Evolutionary conservation across 2,797 vertebrate genomes (phyloP), one percentile per base, ranked within the genome.

Genomic region (Protonibea diacanthus): DNA sequence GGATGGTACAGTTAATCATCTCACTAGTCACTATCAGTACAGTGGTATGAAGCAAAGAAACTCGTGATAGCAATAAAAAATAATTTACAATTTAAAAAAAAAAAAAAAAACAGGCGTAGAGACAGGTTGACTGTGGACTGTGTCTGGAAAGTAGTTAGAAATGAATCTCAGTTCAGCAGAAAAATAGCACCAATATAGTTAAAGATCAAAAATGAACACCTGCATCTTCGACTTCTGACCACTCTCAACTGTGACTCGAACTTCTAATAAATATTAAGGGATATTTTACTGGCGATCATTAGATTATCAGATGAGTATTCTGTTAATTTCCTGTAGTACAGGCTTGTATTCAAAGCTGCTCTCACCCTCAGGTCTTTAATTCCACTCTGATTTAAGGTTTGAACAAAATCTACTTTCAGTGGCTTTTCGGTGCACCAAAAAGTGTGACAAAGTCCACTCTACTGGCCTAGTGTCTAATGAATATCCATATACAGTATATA

Each of bases 1-100:
- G 86, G 51, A 93, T 88, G 96, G 97, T 97, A 94, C 89, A 73
- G 74, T 49, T 49, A 29, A 25, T 66, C 29, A 63, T 68, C 44
- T 64, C 15, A 60, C 27, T 67, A 6, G 29, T 86, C 29, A 6
- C 0, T 76, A 29, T 59, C n/a, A 42, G 10, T 7, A 0, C 25
- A 29, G 42, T 21, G 17, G n/a, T 27, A 4, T 38, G 5, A 67
- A 55, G 17, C 47, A 6, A 23, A 56, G 14, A 40, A 21, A 55
- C 14, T 13, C 25, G 20, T 53, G 49, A 47, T 14, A 21, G 40
- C 45, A n/a, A 27, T 53, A 7, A 14, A 42, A 56, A 47, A 18
- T 10, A 27, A 47, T 49, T 71, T 67, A 33, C 29, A 29, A 27
- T 6, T 6, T 71, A 5, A 38, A 2, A 69, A 38, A 48, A 18